These are phyloP conservation scores for Drosophila willistoni DNA, from an alignment of 1,140 invertebrate genomes.

Conservation along the genomic window DNA sequence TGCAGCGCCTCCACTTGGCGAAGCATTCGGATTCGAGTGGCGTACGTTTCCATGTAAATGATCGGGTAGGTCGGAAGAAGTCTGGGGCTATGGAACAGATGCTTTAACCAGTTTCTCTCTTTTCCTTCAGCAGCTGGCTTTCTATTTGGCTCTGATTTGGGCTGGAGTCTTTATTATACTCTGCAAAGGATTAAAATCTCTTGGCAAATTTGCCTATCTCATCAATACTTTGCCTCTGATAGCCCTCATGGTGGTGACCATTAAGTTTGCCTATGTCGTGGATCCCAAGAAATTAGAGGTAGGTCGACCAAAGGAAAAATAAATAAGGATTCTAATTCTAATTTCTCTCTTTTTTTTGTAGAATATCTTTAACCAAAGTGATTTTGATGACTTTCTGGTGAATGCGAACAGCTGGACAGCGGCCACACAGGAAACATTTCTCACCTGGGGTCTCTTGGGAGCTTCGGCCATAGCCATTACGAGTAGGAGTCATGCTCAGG, in stretches of 20 bases:
- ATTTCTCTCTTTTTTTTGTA: slow-evolving; percentile 73
- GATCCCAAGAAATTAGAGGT: slow-evolving; percentile 71
- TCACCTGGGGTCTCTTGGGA: slow-evolving; percentile 95
- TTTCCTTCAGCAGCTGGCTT: slow-evolving; percentile 88
- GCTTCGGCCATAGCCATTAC: slow-evolving; percentile 92
- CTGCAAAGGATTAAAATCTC: slow-evolving; percentile 93
- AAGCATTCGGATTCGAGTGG: slow-evolving; percentile 78
- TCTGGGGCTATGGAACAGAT: background rate
- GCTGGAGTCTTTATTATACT: slow-evolving; percentile 94
- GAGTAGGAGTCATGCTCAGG: slow-evolving; percentile 86
- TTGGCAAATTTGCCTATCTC: slow-evolving; percentile 88
- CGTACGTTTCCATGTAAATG: slow-evolving; percentile 74
- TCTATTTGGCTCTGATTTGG: slow-evolving; percentile 95
- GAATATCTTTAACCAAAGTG: slow-evolving; percentile 89
- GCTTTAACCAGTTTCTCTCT: slow-evolving; percentile 24
- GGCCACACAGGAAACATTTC: slow-evolving; percentile 93
- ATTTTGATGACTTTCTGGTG: slow-evolving; percentile 92
- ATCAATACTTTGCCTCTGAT: slow-evolving; percentile 65
- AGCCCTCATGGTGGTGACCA: slow-evolving; percentile 56
- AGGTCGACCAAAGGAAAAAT: background rate
- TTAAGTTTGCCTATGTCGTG: slow-evolving; percentile 70
- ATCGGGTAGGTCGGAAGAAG: slow-evolving; percentile 67
- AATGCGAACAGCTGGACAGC: slow-evolving; percentile 94
- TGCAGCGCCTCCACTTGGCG: slow-evolving; percentile 88
- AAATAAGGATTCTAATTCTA: background rate